Evolutionary conservation across 2,888 invertebrate genomes (phyloP).

Genomic region (Galerucella calmariensis): DNA sequence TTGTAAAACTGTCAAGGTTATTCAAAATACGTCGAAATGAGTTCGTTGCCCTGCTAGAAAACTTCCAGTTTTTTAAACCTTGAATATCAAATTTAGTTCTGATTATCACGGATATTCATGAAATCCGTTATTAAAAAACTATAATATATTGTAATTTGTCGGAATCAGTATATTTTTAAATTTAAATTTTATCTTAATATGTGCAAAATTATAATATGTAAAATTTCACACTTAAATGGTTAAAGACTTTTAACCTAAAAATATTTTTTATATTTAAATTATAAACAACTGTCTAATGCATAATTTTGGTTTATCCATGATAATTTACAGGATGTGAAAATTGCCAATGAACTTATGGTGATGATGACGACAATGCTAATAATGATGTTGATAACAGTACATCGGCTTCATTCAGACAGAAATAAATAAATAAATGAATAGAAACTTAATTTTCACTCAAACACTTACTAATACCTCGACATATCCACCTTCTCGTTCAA

Average conservation of each 20-base stretch:
- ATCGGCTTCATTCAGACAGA: no score
- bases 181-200: slow-evolving; percentile 33
- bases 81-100: slow-evolving; percentile 15
- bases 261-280: slow-evolving; percentile 7
- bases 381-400: no score
- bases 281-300: neutral
- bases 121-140: slow-evolving; percentile 31
- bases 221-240: slow-evolving; percentile 26
- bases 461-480: no score
- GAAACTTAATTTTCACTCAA: no score
- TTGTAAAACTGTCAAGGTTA: slow-evolving; percentile 12
- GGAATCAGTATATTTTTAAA: slow-evolving; percentile 30
- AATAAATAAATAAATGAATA: no score
- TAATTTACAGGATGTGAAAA: no score
- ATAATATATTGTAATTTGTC: slow-evolving; percentile 8
- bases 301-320: no score
- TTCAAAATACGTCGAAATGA: slow-evolving; percentile 16
- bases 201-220: slow-evolving; percentile 27
- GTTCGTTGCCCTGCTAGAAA: slow-evolving; percentile 19
- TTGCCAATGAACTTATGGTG: no score
- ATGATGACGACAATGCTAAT: no score
- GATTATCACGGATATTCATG: slow-evolving; percentile 23
- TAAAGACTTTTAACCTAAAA: slow-evolving; percentile 35
- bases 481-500: no score
- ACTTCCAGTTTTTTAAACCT: slow-evolving; percentile 21